Evolutionary conservation across 2,113 vertebrate genomes (phyloP), one percentile per base, ranked within the genome.

Genomic region (Aythya baeri): DNA sequence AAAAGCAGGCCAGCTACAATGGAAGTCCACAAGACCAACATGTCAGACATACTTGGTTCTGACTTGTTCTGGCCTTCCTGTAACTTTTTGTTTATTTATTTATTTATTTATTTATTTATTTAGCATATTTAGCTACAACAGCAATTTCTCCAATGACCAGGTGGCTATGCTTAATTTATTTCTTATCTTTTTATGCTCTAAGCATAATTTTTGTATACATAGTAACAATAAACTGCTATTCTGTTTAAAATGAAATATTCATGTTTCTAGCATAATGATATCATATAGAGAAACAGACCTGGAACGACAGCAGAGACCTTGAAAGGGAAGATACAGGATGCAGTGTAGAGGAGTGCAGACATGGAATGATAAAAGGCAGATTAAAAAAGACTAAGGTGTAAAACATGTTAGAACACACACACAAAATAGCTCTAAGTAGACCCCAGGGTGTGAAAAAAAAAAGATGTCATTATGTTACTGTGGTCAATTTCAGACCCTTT

Each of bases 311-410:
- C 17, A 86, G 73, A 84, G 20, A 1, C 52, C 20, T 70, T 74
- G 29, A 81, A 89, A 59, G 2, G 6, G 10, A 77, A 17, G 11
- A 57, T 15, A 55, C 32, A 12, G 1, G 22, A 36, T 38, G 8
- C 5, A 36, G 18, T 6, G 12, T 14, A 50, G 36, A 26, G 34
- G 9, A 83, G 2, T 0, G 0, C 1, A 38, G 14, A 29, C 3
- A 36, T 36, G 17, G 7, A 5, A 41, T 43, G 5, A 23, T 32
- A 80, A 83, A 6, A 84, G 13, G 44, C 3, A 59, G 7, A 22
- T 12, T 58, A 34, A 27, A 59, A 83, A 49, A 32, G 25, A 66
- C 4, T 6, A 66, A 12, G 11, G 2, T 38, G 5, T 54, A 77
- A 93, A 74, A 2, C 3, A 4, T 16, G 5, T 17, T 71, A 32